Base-by-base conservation (phyloP, 1,140 invertebrate genomes). In the Schlechtendalia chinensis region DNA sequence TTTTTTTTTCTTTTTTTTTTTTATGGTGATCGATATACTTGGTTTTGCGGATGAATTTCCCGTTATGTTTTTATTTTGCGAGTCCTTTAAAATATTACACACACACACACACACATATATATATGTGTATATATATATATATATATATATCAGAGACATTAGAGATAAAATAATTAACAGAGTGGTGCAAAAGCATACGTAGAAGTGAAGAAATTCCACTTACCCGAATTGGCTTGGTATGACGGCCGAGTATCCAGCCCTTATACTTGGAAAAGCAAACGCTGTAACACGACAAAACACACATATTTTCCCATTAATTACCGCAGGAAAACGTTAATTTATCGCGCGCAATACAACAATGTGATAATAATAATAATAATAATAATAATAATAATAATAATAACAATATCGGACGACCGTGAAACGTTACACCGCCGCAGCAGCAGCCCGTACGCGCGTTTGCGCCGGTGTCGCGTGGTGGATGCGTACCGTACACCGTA, bases 191-290 rank as follows among this genome's bases (percentile, higher is more conserved):
- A 61, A 79, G 75, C 75, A 50, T 61, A 47, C 47, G 22, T 29
- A 63, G n/a, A 59, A 61, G 63, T 45, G n/a, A 24, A 39, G n/a
- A 61, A 45, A 61, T 59, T 32, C 1, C 19, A 83, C 84, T 84
- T 82, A 85, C 84, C 84, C 84, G 59, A 84, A 85, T 82, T 85
- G 84, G 24, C 84, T 82, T 29, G 83, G 84, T 69, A 85, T 81
- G 27, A 84, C 84, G 39, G 84, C 82, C 1, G 84, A 83, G 67
- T 84, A 84, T 71, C 83, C 83, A 58, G 84, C 83, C 82, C 84
- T 82, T 77, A 85, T 82, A 27, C 84, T 84, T 4, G 83, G 83
- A 82, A 85, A 85, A 45, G 84, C 82, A 39, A 85, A 84, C 80
- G 84, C 84, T 84, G 83, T 14, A 84, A 84, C 72, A 84, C 24